Base-by-base conservation (phyloP, 2,888 invertebrate species). In the Mongoloraphidia duomilia region DNA sequence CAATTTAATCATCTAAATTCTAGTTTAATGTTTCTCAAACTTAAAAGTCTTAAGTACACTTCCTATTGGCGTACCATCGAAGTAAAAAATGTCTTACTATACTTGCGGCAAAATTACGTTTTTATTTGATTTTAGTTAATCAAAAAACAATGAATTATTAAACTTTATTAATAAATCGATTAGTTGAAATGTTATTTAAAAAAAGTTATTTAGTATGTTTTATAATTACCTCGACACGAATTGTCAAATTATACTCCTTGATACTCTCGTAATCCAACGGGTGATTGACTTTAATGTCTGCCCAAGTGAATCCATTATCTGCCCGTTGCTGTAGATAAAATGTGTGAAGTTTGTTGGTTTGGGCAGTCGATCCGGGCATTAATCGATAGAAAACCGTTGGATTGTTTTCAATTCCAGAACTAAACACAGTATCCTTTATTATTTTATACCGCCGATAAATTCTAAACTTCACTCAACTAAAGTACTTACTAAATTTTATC, bases 351-450 rank as follows among this genome's bases (percentile, higher is more conserved):
- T 93, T 94, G 74, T 94, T 94, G 59, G 93, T 94, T 71, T 94
- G 93, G 8, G 93, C 90, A 49, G 93, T 94, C 36, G 92, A 92
- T 55, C 93, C 93, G 55, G 91, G 91, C 86, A 94, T 94, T 65
- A 94, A 73, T 53, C 88, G 86, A 73, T 94, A 94, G 76, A 90
- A 94, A 59, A 94, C 93, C 59, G 91, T 91, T 51, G 93, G 93
- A 71, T 92, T 94, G 71, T 90, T 90, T 68, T 92, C 91, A 69
- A 94, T 94, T 58, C 93, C 93, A 66, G 93, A 93, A 76, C 93
- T 92, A 80, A 60, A 55, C 54, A 59, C 36, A 45, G 4, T 45
- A 36, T 45, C 17, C 13, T 40, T 40, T 17, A 14, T 14, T 11
- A 40, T 40, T 17, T 12, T 14, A 40, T 12, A 38, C 13, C 13